Evolutionary conservation across 2,797 vertebrate genomes (phyloP).

Genomic region (Bovichtus diacanthus): DNA sequence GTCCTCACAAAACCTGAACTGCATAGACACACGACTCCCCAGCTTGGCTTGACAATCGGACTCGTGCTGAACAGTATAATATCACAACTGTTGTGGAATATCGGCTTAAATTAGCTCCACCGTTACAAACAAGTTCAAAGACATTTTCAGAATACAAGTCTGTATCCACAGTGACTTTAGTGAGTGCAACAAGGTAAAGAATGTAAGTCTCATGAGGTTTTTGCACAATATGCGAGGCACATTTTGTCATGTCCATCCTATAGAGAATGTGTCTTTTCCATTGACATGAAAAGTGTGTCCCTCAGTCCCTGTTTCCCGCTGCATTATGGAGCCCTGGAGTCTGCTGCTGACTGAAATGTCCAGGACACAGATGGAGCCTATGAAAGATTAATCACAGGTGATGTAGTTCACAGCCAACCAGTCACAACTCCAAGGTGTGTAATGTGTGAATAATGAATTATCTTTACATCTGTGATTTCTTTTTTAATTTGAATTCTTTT

Average conservation of each 20-base stretch:
- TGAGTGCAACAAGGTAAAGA: constrained; percentile 8
- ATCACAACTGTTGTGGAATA: constrained; percentile 2
- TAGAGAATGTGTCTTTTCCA: constrained; percentile 32
- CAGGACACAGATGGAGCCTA: constrained; percentile 72
- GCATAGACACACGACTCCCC: background rate
- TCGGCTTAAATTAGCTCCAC: constrained; percentile 10
- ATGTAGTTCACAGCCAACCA: constrained; percentile 64
- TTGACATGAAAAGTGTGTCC: constrained; percentile 30
- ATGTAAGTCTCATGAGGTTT: background rate
- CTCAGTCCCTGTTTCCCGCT: constrained; percentile 23
- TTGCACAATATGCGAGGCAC: background rate
- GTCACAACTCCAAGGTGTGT: constrained; percentile 58
- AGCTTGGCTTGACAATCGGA: constrained; percentile 26
- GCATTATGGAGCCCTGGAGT: constrained; percentile 41
- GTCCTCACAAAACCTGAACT: constrained; percentile 38
- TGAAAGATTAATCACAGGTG: constrained; percentile 81
- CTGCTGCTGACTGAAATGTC: constrained; percentile 54
- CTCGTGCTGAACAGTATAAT: background rate
- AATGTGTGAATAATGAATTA: constrained; percentile 63
- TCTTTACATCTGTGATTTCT: constrained; percentile 20
- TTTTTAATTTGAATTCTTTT: no score
- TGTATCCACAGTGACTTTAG: constrained; percentile 9
- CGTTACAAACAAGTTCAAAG: constrained; percentile 2
- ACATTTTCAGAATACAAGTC: background rate
- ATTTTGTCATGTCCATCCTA: constrained; percentile 13